Conservation (phyloP, 2,797 vertebrate genomes). For the Mus spretus region DNA sequence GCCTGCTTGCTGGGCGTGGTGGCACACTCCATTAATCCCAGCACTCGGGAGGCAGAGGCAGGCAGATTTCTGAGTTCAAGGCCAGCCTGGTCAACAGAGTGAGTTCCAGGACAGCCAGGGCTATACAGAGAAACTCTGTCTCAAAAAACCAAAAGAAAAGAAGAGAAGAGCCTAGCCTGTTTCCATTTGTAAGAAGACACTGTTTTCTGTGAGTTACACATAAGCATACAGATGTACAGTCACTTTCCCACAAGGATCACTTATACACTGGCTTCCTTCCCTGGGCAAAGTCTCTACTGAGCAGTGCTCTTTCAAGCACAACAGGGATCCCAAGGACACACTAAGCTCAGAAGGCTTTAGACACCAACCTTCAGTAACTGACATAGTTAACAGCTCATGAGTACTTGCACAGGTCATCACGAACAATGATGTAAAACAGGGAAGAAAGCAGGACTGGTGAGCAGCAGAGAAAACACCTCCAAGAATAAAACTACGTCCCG, state of each 20-base stretch:
- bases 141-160: no score
- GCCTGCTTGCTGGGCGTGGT: no score
- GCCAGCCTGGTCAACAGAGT: no score
- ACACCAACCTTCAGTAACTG: conserved; percentile 2
- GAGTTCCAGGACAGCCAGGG: no score
- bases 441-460: not conserved
- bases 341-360: not conserved
- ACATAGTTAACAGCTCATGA: not conserved
- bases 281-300: not conserved
- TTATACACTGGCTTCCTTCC: not conserved
- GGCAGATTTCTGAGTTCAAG: no score
- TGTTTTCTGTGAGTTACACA: not conserved
- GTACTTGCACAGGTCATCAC: not conserved
- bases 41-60: no score
- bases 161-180: no score
- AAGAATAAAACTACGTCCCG: not conserved
- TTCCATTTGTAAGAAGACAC: not conserved
- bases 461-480: conserved; percentile 13
- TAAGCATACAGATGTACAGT: not conserved
- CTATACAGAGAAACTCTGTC: no score
- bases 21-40: not conserved
- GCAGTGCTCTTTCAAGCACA: not conserved
- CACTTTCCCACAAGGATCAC: not conserved
- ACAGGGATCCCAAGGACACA: not conserved
- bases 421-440: not conserved